Conservation (phyloP, 2,797 vertebrate species). For the Sternotherus odoratus region DNA sequence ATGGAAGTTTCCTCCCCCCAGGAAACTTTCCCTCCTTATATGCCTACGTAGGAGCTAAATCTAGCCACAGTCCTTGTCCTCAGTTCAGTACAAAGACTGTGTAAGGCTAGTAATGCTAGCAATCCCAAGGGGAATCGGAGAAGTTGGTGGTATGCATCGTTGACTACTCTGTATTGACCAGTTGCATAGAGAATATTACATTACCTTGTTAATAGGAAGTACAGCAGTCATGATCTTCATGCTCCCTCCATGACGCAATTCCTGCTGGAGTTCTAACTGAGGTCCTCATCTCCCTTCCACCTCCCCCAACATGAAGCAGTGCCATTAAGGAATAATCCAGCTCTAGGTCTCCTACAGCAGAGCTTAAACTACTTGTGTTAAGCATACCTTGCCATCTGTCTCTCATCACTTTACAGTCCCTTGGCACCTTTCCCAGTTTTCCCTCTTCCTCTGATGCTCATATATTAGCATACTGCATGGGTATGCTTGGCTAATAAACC, state of each 20-base stretch:
- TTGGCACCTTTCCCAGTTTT: neutral
- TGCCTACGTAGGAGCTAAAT: neutral
- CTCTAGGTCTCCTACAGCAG: fast-evolving
- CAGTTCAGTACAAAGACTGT: neutral
- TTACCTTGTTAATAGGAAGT: neutral
- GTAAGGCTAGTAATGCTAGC: neutral
- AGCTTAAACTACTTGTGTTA: neutral
- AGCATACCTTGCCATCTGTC: neutral
- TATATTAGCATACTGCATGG: fast-evolving
- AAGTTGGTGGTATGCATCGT: neutral
- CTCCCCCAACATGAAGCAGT: neutral
- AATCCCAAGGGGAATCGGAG: neutral
- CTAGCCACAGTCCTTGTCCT: neutral
- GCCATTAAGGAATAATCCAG: neutral
- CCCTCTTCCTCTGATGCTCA: slow-evolving; percentile 13
- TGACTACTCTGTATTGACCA: neutral
- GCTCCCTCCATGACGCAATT: neutral
- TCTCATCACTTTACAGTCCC: neutral
- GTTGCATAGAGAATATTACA: neutral
- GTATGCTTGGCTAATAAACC: neutral
- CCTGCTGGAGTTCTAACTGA: neutral
- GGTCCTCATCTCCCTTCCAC: neutral
- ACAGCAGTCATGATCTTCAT: neutral
- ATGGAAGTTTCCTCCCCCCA: neutral
- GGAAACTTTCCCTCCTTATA: neutral